These are phyloP conservation scores for Trileptium ribeirensis DNA, from an alignment of 2,888 invertebrate species.

Conservation along the genomic window DNA sequence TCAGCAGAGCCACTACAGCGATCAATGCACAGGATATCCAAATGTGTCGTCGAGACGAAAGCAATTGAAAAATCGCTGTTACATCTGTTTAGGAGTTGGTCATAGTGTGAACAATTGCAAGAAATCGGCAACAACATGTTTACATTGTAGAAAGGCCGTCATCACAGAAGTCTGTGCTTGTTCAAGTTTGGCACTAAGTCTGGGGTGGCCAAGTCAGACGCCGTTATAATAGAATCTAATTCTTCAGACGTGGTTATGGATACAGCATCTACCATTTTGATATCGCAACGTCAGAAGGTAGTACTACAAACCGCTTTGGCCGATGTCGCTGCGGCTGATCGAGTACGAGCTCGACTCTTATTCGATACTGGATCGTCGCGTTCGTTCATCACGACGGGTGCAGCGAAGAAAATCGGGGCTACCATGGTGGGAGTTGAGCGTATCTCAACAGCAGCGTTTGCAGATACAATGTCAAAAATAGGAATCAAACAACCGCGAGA, in stretches of 20 bases:
- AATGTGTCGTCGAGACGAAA: neutral
- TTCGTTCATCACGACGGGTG: neutral
- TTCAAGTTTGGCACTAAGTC: neutral
- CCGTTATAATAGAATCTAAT: neutral
- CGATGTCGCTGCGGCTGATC: neutral
- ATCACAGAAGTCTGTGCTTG: constrained; percentile 11
- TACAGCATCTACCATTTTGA: neutral
- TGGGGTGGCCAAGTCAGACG: neutral
- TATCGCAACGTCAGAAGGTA: neutral
- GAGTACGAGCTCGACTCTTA: neutral
- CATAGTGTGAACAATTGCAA: constrained; percentile 5
- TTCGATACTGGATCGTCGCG: neutral
- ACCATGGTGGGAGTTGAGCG: neutral
- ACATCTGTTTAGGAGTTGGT: neutral
- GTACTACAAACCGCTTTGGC: neutral
- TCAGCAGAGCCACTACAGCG: neutral
- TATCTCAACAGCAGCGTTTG: neutral
- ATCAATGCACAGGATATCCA: neutral
- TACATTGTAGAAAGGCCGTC: neutral
- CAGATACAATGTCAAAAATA: neutral
- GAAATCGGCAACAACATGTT: constrained; percentile 1
- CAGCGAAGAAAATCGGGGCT: neutral
- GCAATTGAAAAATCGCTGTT: neutral
- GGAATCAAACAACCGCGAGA: neutral
- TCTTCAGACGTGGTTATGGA: neutral